Evolutionary conservation across 2,797 vertebrate genomes (phyloP), one percentile per base, ranked within the genome.

Genomic region (Pangasius krempfi): DNA sequence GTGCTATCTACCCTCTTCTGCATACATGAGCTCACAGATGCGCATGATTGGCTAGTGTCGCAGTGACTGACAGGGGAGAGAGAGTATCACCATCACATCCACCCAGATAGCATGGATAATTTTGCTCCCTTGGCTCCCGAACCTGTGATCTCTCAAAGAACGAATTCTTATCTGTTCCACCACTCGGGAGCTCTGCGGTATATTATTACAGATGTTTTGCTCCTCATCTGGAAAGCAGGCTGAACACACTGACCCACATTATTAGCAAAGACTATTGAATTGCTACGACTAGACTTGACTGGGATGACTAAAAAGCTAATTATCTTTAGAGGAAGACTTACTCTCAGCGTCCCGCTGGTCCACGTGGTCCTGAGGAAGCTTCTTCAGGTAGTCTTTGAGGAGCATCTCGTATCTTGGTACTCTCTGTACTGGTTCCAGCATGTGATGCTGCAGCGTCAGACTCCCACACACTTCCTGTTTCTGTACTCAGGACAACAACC

Each of bases 381-480:
- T 99, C 95, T 97, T 97, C 93, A 99, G 96, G 93, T 99, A 99
- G 94, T 99, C 98, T 92, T 99, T 99, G 1, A 99, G 97, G 88
- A 99, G 97, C 97, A 99, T 97, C 96, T 99, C 99, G 1, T 99
- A 99, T 85, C 98, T 97, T 84, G 99, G 99, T 88, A 99, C 97
- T 89, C 99, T 96, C 96, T 99, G 99, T 18, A 99, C 97, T 0
- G 99, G 99, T 91, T 98, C 99, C 90, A 99, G 90, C 99, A 99
- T 99, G 96, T 99, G 99, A 93, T 99, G 98, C 94, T 99, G 98
- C 86, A 99, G 96, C 1, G 97, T 98, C 91, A 99, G 94, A 91
- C 81, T 96, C 83, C 97, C 97, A 91, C 98, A 99, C 16, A 94
- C 94, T 89, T 97, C 97, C 90, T 98, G 97, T 92, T 95, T 97